phyloP scores from a whole-genome alignment of 1,140 invertebrate genomes.

The honey bee (Apis mellifera) region Amel_HAv3.1 CM009944.2:9339501-9340000 shows the following conservation, averaged over 20 bases:
- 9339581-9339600: not conserved
- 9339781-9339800: constrained; percentile 44
- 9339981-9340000: not conserved
- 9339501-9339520: constrained; percentile 58
- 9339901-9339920: constrained; percentile 29
- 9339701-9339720: constrained; percentile 55
- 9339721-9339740: constrained; percentile 30
- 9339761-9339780: constrained; percentile 12
- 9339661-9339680: constrained; percentile 7
- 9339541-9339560: constrained; percentile 42
- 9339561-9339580: not conserved
- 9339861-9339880: not conserved
- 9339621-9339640: not conserved
- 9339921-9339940: not conserved
- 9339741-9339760: constrained; percentile 33
- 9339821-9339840: constrained; percentile 27
- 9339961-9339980: constrained; percentile 16
- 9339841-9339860: not conserved
- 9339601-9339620: not conserved
- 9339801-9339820: constrained; percentile 15
- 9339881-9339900: constrained; percentile 21
- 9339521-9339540: constrained; percentile 28
- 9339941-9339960: constrained; percentile 24
- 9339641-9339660: constrained; percentile 4
- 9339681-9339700: constrained; percentile 61